Percentiles rank a stretch among this genome's conserved stretches.
These are phyloP conservation scores for Sinocyclocheilus grahami DNA, from an alignment of 2,113 vertebrate species.

Conservation along the genomic window DNA sequence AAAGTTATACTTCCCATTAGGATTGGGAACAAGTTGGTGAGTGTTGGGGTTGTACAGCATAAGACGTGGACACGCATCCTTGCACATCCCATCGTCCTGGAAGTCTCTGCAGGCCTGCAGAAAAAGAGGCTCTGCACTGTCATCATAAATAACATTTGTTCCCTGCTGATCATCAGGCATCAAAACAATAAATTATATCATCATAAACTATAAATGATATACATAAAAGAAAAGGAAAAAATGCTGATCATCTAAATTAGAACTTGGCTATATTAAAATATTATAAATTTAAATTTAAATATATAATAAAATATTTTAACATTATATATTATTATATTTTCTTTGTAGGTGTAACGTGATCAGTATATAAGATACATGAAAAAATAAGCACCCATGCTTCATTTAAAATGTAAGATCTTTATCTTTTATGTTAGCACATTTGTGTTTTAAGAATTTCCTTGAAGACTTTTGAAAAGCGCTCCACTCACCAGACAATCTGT, in stretches of 20 bases:
- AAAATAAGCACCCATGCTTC: background rate
- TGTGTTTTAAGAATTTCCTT: background rate
- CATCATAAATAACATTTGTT: background rate
- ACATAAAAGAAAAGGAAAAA: too few species aligned
- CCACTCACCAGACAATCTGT: constrained; percentile 87
- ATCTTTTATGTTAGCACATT: background rate
- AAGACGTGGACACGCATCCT: constrained; percentile 80
- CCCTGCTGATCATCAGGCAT: background rate
- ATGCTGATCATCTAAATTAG: too few species aligned
- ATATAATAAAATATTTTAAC: too few species aligned
- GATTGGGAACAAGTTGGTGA: constrained; percentile 84
- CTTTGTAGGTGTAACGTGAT: too few species aligned
- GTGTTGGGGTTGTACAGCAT: constrained; percentile 81
- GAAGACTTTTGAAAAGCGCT: background rate
- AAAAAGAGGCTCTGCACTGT: background rate
- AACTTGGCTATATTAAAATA: too few species aligned
- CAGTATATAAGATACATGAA: too few species aligned
- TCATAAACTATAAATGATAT: too few species aligned
- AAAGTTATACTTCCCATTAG: constrained; percentile 87
- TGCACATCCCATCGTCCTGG: constrained; percentile 87
- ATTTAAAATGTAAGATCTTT: background rate
- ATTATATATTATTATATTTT: too few species aligned
- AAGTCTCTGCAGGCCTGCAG: constrained; percentile 86
- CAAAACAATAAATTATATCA: background rate
- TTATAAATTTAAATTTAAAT: too few species aligned